phyloP scores from a whole-genome alignment of 2,888 invertebrate species.

The Melolontha melolontha region DNA sequence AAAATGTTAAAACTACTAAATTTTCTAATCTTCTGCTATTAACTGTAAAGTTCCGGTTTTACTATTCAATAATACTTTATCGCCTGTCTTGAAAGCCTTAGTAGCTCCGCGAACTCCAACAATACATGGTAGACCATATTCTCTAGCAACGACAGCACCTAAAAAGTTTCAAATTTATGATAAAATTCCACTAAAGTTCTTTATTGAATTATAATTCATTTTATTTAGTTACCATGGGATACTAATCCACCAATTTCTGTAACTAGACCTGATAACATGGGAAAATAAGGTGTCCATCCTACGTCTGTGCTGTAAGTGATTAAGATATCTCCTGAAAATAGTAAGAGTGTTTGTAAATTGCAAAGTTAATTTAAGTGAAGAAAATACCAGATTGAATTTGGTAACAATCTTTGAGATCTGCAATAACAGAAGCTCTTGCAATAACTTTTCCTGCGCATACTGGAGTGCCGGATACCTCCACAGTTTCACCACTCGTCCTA shows the following conservation, averaged over 20 bases:
- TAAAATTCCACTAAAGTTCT: too few relatives aligned
- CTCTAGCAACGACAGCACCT: constrained; percentile 87
- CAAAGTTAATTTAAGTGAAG: constrained; percentile 13
- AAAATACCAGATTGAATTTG: constrained; percentile 61
- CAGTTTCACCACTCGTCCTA: constrained; percentile 38
- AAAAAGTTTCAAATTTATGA: neutral
- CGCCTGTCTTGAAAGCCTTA: constrained; percentile 75
- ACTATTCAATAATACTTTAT: constrained; percentile 68
- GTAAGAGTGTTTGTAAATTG: neutral
- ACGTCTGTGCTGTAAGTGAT: constrained; percentile 84
- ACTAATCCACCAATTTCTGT: constrained; percentile 87
- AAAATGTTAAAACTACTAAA: neutral
- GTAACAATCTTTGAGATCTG: constrained; percentile 17
- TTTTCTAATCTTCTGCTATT: neutral
- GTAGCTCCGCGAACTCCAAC: constrained; percentile 81
- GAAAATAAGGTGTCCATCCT: constrained; percentile 89
- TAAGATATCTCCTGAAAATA: constrained; percentile 71
- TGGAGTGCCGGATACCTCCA: constrained; percentile 71
- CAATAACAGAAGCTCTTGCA: constrained; percentile 79
- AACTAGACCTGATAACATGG: constrained; percentile 80
- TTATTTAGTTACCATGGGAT: constrained; percentile 75
- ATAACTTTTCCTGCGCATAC: constrained; percentile 77
- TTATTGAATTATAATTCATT: too few relatives aligned
- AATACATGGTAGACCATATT: constrained; percentile 86
- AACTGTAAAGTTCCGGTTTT: constrained; percentile 65